Evolutionary conservation across 1,140 invertebrate species (phyloP).

Genomic region (Pinna nobilis): DNA sequence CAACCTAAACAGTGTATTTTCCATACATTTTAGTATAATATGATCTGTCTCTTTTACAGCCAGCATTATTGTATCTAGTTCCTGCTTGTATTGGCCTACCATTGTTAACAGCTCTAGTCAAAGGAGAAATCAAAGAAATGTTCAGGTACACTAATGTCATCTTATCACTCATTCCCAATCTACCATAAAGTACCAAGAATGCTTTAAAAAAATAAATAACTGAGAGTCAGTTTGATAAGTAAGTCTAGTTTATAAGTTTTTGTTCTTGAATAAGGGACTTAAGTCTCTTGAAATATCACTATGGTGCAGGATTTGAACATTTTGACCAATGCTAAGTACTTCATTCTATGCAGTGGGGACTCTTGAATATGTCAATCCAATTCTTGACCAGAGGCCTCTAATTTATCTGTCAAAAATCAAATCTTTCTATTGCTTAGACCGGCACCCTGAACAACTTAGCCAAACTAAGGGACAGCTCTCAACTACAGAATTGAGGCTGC

Average conservation of each 20-base stretch:
- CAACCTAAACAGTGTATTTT: background rate
- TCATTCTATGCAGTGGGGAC: no score
- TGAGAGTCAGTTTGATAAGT: background rate
- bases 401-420: no score
- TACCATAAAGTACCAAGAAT: background rate
- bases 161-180: no score
- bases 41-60: constrained; percentile 79
- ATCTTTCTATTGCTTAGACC: no score
- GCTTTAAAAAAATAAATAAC: background rate
- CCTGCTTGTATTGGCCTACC: constrained; percentile 96
- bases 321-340: no score
- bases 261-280: background rate
- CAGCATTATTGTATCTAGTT: constrained; percentile 97
- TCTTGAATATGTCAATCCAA: no score
- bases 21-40: no score
- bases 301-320: no score
- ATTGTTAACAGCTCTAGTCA: constrained; percentile 87
- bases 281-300: background rate
- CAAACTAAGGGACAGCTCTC: no score
- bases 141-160: constrained; percentile 90
- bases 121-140: constrained; percentile 92
- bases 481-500: no score
- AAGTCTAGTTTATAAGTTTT: background rate
- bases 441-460: no score
- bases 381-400: no score